Base-by-base conservation (phyloP, 2,797 vertebrate genomes). In the Acrossocheilus wenchowensis region DNA sequence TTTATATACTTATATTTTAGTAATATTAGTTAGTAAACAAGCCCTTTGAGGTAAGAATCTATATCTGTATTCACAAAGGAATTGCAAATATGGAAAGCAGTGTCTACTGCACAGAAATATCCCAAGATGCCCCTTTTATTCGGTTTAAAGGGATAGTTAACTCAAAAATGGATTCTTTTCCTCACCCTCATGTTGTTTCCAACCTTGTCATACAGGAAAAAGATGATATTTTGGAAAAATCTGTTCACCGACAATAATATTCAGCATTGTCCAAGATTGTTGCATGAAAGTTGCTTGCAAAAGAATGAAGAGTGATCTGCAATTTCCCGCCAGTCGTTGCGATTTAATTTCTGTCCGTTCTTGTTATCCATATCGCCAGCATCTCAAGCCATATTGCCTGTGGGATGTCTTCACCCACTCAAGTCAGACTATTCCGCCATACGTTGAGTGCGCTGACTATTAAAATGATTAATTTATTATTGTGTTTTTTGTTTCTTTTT, bases 321-420 rank as follows among this genome's bases (percentile, higher is more conserved):
- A 84, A 23, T 36, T 45, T 48, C 54, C 39, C 9, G 72, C 69
- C n/a, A 36, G 71, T 74, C 15, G 14, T 66, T 84, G 11, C 7
- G 9, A 73, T 62, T 62, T 74, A 1, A 9, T 77, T 84, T 77
- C 19, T n/a, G 45, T 81, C 79, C 62, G 0, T 84, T 90, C 89
- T 89, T 48, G 50, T 81, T 52, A 71, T 60, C n/a, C 50, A 6
- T 80, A 26, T 69, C 72, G 62, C 79, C 45, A 50, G 45, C 60
- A 60, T 80, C 77, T 88, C 84, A 75, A 82, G 84, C 81, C 45
- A 69, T 66, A 36, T 36, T 26, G 79, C 62, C 43, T 36, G 43
- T 81, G 62, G 79, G 62, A 68, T 81, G 43, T 48, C 79, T 68
- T 68, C 62, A 81, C 62, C 43, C 79, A 68, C 79, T 48, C 60